A percentile compares a stretch with the other conserved stretches of the same genome.
These are phyloP conservation scores for Acleris holmiana DNA, from an alignment of 2,888 invertebrate genomes.

Conservation along the genomic window DNA sequence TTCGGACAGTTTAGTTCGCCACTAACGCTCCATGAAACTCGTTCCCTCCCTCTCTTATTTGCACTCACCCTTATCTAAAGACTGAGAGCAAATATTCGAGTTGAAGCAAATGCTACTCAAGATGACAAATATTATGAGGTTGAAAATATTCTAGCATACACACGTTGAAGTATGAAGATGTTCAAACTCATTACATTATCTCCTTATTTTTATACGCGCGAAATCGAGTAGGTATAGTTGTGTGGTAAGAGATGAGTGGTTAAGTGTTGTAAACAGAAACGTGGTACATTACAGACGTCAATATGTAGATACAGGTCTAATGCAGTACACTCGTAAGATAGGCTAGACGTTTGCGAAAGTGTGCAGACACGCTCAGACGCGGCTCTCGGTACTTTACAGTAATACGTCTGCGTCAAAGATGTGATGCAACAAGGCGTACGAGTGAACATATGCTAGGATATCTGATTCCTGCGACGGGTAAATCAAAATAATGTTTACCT, in stretches of 20 bases:
- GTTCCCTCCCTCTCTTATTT: slow-evolving; percentile 27
- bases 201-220: too few species aligned
- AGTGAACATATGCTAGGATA: slow-evolving; percentile 20
- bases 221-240: too few species aligned
- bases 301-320: slow-evolving; percentile 42
- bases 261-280: slow-evolving; percentile 46
- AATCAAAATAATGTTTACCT: slow-evolving; percentile 27
- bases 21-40: slow-evolving; percentile 22
- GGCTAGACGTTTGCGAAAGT: slow-evolving; percentile 71
- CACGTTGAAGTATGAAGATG: slow-evolving; percentile 4
- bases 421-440: slow-evolving; percentile 59
- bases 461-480: slow-evolving; percentile 20
- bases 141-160: slow-evolving; percentile 19
- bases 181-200: too few species aligned
- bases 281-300: slow-evolving; percentile 39
- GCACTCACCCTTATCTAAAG: slow-evolving; percentile 29
- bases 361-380: slow-evolving; percentile 67
- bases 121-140: slow-evolving; percentile 31
- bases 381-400: slow-evolving; percentile 61
- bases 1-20: slow-evolving; percentile 23
- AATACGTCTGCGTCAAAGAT: slow-evolving; percentile 64
- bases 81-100: slow-evolving; percentile 32
- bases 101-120: slow-evolving; percentile 24
- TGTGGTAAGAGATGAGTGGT: slow-evolving; percentile 3
- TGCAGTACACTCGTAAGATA: slow-evolving; percentile 39